Conservation (phyloP, 2,113 vertebrate species). For the Atrichornis clamosus region DNA sequence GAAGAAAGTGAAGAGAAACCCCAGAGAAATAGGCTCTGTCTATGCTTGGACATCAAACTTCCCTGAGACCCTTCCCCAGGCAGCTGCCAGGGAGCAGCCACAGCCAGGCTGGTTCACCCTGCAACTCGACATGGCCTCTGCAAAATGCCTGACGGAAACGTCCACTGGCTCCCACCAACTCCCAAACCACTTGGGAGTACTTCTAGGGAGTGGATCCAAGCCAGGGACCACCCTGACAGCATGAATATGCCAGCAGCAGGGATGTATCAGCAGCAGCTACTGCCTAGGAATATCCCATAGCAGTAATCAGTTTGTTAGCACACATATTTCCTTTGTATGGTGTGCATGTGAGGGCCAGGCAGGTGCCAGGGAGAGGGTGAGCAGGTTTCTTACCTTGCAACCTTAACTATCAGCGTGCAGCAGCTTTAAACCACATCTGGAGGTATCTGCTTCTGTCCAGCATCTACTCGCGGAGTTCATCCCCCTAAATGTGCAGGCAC, state of each 20-base stretch:
- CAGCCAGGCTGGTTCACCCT: neutral
- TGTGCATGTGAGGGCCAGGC: neutral
- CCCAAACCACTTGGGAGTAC: neutral
- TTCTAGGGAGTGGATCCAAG: neutral
- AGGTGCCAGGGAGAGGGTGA: neutral
- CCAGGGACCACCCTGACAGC: neutral
- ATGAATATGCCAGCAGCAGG: neutral
- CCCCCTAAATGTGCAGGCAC: neutral
- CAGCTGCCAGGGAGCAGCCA: neutral
- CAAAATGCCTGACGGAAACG: fast-evolving
- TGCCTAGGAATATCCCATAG: neutral
- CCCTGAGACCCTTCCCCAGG: neutral
- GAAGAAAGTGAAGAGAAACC: neutral
- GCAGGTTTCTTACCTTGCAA: neutral
- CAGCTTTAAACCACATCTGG: neutral
- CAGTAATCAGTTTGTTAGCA: neutral
- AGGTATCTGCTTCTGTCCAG: neutral
- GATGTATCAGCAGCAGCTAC: neutral
- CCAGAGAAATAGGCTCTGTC: neutral
- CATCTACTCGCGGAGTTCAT: neutral
- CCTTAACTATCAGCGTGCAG: neutral
- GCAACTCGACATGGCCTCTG: neutral
- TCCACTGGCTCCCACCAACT: neutral
- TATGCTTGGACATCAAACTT: neutral
- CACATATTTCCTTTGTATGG: neutral